These are phyloP conservation scores for Puntigrus tetrazona DNA, from an alignment of 2,113 vertebrate species.

Conservation along the genomic window DNA sequence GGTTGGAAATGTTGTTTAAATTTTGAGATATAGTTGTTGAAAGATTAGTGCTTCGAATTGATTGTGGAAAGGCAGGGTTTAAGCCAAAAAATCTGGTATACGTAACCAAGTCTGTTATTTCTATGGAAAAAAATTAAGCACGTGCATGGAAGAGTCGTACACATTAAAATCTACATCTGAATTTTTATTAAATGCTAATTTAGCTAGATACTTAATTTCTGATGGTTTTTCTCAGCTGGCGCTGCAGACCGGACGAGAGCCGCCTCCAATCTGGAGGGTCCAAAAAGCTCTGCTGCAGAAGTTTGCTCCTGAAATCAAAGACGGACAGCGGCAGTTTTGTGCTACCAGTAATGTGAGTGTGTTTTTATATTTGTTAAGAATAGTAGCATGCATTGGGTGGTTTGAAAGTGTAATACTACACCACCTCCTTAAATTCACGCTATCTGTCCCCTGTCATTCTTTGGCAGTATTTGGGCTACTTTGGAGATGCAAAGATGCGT, in stretches of 20 bases:
- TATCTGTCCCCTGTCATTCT: slow-evolving; percentile 27
- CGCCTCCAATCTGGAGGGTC: slow-evolving; percentile 91
- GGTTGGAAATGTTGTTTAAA: not conserved
- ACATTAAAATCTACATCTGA: not conserved
- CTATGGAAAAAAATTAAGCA: not conserved
- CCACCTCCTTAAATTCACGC: not conserved
- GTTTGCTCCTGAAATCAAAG: slow-evolving; percentile 93
- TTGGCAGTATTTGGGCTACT: slow-evolving; percentile 88
- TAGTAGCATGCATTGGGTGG: not conserved
- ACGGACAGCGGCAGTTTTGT: slow-evolving; percentile 91
- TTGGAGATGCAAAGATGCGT: slow-evolving; percentile 88
- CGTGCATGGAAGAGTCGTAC: not conserved
- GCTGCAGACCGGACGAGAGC: slow-evolving; percentile 87
- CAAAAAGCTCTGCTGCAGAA: slow-evolving; percentile 94
- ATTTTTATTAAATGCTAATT: not conserved
- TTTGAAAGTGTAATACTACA: not conserved
- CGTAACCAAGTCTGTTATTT: not conserved
- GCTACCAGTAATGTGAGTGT: slow-evolving; percentile 90
- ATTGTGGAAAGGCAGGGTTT: not conserved
- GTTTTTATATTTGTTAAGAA: not conserved
- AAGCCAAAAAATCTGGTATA: not conserved
- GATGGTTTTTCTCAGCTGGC: slow-evolving; percentile 74
- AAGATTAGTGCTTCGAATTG: not conserved
- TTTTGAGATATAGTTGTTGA: not conserved
- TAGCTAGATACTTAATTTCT: slow-evolving; percentile 2